Base-by-base conservation (phyloP, 1,140 invertebrate genomes). In the Melanaphis sacchari region DNA sequence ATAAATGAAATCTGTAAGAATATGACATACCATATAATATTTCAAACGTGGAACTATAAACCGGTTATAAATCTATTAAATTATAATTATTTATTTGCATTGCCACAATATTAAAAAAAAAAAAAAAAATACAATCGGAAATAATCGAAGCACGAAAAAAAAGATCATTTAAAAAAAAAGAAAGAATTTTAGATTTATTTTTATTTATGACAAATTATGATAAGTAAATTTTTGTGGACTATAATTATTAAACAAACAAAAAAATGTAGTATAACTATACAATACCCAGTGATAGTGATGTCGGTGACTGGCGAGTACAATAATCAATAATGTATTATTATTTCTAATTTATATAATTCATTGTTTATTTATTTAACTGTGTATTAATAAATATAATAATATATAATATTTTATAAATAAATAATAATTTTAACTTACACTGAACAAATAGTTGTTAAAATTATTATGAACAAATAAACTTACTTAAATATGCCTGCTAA, bases 61-160 rank as follows among this genome's bases (percentile, higher is more conserved):
- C 88, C 49, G 36, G 88, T 90, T 90, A n/a, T 46, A 43, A 87
- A 49, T 87, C 43, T 87, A 89, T 89, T 88, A 88, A 88, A 88
- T 88, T 88, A 49, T 88, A 88, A 88, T 88, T 88, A 88, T 49
- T 49, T 49, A 88, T 88, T 49, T 49, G 21, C 84, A n/a, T 9
- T 24, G 6, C 82, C 84, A 21, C 41, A 15, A 87, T 41, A 46
- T 26, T 7, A 21, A 41, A 41, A 24, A 84, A 41, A 21, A 7
- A 2, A n/a, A 43, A 26, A 40, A n/a, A 31, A 85, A 21, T 18
- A 43, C 84, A 7, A 18, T 31, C 2, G 31, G 4, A n/a, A 87
- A n/a, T 36, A 43, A n/a, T 43, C 11, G 11, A 31, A n/a, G 41
- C 43, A 18, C 31, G 1, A 88, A 38, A 89, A 89, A 66, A 36